phyloP scores from a whole-genome alignment of 1,140 invertebrate species.

The Diachasma alloeum region DNA sequence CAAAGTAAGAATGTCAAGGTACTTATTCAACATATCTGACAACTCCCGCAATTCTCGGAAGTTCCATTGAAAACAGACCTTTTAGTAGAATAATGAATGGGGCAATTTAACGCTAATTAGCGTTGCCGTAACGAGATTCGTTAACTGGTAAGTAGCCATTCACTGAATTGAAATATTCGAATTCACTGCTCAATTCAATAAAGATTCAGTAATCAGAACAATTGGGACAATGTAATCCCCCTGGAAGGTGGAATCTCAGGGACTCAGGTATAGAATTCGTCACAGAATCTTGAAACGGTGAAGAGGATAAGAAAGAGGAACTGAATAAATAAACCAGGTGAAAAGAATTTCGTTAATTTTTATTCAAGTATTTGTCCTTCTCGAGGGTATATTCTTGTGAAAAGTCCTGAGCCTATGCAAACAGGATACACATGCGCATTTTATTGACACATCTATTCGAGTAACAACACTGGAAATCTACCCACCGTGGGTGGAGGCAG shows the following conservation, averaged over 20 bases:
- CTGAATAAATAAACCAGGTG: background rate
- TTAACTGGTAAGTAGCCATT: background rate
- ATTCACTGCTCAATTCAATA: background rate
- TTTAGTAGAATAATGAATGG: conserved; percentile 45
- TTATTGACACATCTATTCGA: background rate
- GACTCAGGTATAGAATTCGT: background rate
- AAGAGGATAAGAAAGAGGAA: background rate
- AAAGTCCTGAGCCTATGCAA: background rate
- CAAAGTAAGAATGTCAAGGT: background rate
- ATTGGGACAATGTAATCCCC: too few relatives aligned
- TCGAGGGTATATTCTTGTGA: background rate
- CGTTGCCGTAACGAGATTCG: conserved; percentile 36
- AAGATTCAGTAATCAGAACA: background rate
- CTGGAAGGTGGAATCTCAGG: too few relatives aligned
- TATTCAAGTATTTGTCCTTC: background rate
- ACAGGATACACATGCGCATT: background rate
- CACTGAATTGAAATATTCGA: background rate
- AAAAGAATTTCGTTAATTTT: background rate
- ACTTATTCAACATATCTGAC: conserved; percentile 21
- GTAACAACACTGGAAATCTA: background rate
- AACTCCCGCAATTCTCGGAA: conserved; percentile 40
- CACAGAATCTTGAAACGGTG: background rate
- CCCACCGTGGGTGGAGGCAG: background rate
- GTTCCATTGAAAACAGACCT: conserved; percentile 46
- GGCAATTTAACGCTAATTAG: conserved; percentile 51